phyloP scores from a whole-genome alignment of 2,797 vertebrate genomes.

The Sphaeramia orbicularis region DNA sequence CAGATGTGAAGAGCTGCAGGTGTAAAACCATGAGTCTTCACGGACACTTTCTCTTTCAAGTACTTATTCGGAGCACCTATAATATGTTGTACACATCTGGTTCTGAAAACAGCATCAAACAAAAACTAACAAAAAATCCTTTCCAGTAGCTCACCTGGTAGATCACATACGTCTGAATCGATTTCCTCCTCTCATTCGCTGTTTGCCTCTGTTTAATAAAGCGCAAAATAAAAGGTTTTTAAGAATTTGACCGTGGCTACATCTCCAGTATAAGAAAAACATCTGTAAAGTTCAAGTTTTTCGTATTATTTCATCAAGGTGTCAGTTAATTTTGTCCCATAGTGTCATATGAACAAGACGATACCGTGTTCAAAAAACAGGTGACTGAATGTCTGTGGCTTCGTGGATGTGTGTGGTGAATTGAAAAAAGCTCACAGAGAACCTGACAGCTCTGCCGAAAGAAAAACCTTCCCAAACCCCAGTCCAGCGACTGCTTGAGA shows the following conservation, averaged over 20 bases:
- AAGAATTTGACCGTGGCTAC: too few relatives aligned
- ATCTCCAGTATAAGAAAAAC: too few relatives aligned
- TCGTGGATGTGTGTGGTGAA: constrained; percentile 35
- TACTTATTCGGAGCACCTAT: constrained; percentile 13
- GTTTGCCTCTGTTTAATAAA: neutral
- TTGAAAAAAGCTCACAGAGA: constrained; percentile 52
- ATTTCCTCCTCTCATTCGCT: too few relatives aligned
- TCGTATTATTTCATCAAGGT: neutral
- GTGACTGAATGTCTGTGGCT: constrained; percentile 25
- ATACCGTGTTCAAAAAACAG: constrained; percentile 26
- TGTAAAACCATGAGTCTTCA: constrained; percentile 33
- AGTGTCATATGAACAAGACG: neutral
- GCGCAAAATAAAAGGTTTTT: neutral
- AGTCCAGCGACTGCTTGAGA: constrained; percentile 44
- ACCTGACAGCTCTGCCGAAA: constrained; percentile 41
- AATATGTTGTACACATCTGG: neutral
- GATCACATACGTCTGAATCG: too few relatives aligned
- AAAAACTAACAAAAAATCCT: neutral
- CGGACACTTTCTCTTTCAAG: constrained; percentile 48
- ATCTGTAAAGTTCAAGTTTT: neutral
- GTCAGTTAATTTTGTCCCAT: neutral
- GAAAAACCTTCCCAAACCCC: constrained; percentile 43
- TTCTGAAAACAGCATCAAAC: neutral
- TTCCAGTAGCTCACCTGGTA: too few relatives aligned
- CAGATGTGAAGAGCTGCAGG: constrained; percentile 56